Base-by-base conservation (phyloP, 2,797 vertebrate species). In the Pseudopleuronectes americanus region DNA sequence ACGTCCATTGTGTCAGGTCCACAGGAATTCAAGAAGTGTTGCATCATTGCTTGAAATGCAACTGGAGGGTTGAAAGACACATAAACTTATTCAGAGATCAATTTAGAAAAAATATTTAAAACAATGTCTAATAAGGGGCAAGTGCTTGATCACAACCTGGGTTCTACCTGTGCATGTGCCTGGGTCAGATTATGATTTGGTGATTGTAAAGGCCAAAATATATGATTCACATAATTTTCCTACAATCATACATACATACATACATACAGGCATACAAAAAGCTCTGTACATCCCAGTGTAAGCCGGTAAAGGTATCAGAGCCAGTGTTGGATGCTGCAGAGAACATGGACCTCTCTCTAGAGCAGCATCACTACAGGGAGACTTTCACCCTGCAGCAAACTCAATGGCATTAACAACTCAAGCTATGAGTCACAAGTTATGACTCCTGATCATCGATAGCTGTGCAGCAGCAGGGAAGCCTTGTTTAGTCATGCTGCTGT, bases 381-480 rank as follows among this genome's bases (percentile, higher is more conserved):
- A 66, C 48, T 23, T 63, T 57, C 59, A 51, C 59, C 33, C 56
- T 31, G 43, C 48, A 60, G 28, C 26, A 57, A 45, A 48, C 67
- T 68, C 38, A 45, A 26, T 66, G 12, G 33, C 23, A 54, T 41
- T 41, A 47, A 28, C 41, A 60, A 47, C 28, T 38, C 31, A 64
- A 65, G 59, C 55, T 26, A 9, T 81, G 57, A 79, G 51, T 76
- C 66, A 74, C 65, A 38, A 28, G 54, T 62, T 78, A 58, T 80
- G 19, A 74, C 56, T 84, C 61, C 57, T 57, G 59, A 73, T 73
- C 51, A 69, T 78, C 56, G 71, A 64, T 76, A 69, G 69, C 68
- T 61, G 56, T 64, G 68, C 64, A 54, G 45, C 66, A 56, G 60
- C 66, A 58, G 60, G 26, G 52, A 63, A 63, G 52, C 38, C 51